phyloP scores from a whole-genome alignment of 2,888 invertebrate genomes.

The Andricus quercusramuli region DNA sequence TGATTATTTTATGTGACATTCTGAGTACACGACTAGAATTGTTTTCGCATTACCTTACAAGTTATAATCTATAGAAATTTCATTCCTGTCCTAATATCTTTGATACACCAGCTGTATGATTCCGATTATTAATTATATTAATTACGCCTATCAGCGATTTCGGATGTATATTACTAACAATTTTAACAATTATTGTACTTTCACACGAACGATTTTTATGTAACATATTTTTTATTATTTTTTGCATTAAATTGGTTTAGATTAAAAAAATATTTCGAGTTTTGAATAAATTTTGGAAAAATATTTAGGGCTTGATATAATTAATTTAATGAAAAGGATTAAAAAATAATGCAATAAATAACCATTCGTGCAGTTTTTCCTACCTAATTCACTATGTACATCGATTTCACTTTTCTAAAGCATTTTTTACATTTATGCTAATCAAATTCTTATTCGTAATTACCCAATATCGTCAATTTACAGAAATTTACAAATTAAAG shows the following conservation, averaged over 20 bases:
- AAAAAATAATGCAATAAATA: neutral
- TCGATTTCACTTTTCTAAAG: constrained; percentile 29
- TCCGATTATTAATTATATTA: constrained; percentile 10
- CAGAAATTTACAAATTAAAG: constrained; percentile 21
- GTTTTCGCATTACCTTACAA: neutral
- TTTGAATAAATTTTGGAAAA: no score
- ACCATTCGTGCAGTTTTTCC: neutral
- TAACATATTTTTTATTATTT: neutral
- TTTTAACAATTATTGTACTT: constrained; percentile 19
- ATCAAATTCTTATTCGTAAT: constrained; percentile 8
- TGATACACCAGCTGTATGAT: constrained; percentile 36
- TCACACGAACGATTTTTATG: constrained; percentile 12
- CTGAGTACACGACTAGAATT: neutral
- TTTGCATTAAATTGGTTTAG: no score
- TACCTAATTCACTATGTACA: constrained; percentile 17
- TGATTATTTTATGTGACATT: neutral
- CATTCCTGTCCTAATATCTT: constrained; percentile 28
- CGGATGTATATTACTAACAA: constrained; percentile 2
- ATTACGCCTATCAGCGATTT: neutral
- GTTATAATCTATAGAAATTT: neutral
- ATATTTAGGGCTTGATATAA: no score
- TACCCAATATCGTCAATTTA: constrained; percentile 19
- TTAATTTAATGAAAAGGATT: no score
- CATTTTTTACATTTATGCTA: constrained; percentile 12
- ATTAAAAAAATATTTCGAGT: no score